A percentile compares a stretch with the other conserved stretches of the same genome.
phyloP scores from a whole-genome alignment of 2,797 vertebrate genomes.

The Sebastes itinus region DNA sequence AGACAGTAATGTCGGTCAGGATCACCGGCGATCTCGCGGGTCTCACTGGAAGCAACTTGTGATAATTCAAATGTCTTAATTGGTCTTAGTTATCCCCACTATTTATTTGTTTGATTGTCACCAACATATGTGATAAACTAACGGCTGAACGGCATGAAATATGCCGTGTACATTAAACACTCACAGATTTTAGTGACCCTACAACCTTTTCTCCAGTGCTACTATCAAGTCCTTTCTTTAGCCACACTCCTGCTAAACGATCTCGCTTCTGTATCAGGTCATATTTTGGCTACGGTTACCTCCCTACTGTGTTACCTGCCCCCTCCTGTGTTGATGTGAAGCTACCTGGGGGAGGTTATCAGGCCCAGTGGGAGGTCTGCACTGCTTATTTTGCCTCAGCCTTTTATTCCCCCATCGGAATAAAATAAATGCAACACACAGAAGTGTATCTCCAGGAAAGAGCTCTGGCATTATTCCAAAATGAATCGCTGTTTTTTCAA shows the following conservation, averaged over 20 bases:
- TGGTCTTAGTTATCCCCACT: neutral
- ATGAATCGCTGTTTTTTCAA: neutral
- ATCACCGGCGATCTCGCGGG: no score
- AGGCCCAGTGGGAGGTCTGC: neutral
- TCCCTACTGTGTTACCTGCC: neutral
- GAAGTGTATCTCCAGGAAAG: neutral
- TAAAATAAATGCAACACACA: neutral
- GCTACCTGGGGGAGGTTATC: neutral
- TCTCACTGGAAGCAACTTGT: neutral
- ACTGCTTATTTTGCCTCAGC: neutral
- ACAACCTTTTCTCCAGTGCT: neutral
- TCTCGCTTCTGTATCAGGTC: neutral
- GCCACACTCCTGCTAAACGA: neutral
- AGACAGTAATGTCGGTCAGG: no score
- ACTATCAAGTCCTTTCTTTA: neutral
- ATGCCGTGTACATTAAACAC: neutral
- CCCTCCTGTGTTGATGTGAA: neutral
- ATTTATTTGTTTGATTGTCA: neutral
- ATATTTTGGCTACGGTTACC: neutral
- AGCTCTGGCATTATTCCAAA: neutral
- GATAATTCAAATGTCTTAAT: neutral
- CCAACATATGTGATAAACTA: neutral
- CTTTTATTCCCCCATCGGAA: neutral
- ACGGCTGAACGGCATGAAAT: neutral
- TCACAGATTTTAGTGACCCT: neutral